Base-by-base conservation (phyloP, 2,888 invertebrate genomes). In the Baccha elongata region DNA sequence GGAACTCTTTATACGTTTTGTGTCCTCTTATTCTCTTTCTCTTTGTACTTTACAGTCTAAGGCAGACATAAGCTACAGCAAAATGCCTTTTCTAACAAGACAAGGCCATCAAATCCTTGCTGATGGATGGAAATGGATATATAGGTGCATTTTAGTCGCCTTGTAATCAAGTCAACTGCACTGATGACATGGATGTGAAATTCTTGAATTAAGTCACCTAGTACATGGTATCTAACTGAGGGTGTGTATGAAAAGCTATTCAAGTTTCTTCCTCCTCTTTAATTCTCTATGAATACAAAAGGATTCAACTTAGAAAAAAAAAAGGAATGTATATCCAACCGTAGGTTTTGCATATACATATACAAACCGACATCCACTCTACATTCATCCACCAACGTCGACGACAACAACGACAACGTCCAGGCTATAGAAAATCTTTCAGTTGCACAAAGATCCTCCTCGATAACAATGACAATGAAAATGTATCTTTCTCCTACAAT, bases 161-260 rank as follows among this genome's bases (percentile, higher is more conserved):
- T 46, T 71, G 75, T 67, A 71, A 81, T 71, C 71, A 72, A 75
- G 81, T 81, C 75, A 81, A 71, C 81, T 75, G 73, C 35, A 68
- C 15, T 23, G 48, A 50, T 67, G 60, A 69, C 60, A 75, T 71
- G 55, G n/a, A 48, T 74, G 64, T 42, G 48, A 48, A 68, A 73
- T 37, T 37, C 69, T 44, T 29, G 42, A 58, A 74, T 69, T 69
- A 64, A 64, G 64, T 32, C 58, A 65, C 26, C 46, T 65, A 21
- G 11, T n/a, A 37, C 17, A 23, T 11, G 1, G n/a, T 6, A 19
- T 13, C 40, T 44, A n/a, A n/a, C 15, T 19, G 29, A 48, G 19
- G 8, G 8, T 42, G 44, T 44, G 58, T 71, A n/a, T n/a, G 23
- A 29, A 60, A 44, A 44, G 23, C 32, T 52, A 62, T 55, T 74